Evolutionary conservation across 2,888 invertebrate genomes (phyloP), one percentile per base, ranked within the genome.

Genomic region (Oxycera nigricornis): DNA sequence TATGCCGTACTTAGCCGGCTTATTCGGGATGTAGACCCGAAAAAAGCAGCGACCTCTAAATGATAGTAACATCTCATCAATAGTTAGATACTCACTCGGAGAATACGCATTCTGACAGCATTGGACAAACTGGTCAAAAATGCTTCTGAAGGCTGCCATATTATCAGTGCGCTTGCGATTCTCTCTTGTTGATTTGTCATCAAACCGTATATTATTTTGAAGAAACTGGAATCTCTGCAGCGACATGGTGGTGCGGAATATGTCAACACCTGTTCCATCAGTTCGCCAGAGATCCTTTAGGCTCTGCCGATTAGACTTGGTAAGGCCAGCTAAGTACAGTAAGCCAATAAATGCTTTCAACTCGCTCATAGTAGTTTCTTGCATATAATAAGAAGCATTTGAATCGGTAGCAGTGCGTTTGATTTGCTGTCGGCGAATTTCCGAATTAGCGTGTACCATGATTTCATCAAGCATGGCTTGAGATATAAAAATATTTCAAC

Each of bases 1-100:
- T 2, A 73, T 22, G 1, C 73, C 61, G 30, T 73, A 61, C 35
- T 73, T 59, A 9, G 20, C 41, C 2, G 61, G 73, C 35, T 72
- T 59, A 28, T n/a, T n/a, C 20, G 61, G 73, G 7, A 73, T 73
- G n/a, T 61, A 73, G 1, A 17, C 28, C 6, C 28, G 24, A 46
- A 73, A 73, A 7, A 28, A 7, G 28, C 72, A 72, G 9, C 57
- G 39, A 2, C 39, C 59, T 9, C 41, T 26, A 41, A 72, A 72
- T 46, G 22, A 22, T 41, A 24, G 22, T n/a, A 73, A 28, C 26
- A 24, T 59, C n/a, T 72, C 59, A 14, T 72, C 46, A 55, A 72
- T 41, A 11, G 39, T 59, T 11, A 35, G 24, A 17, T 41, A 39
- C 30, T 65, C n/a, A 14, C 2, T 2, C 39, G 41, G 26, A 6